Percentiles rank a stretch among this genome's conserved stretches.
phyloP scores from a whole-genome alignment of 2,797 vertebrate species.

The Protosalanx chinensis region DNA sequence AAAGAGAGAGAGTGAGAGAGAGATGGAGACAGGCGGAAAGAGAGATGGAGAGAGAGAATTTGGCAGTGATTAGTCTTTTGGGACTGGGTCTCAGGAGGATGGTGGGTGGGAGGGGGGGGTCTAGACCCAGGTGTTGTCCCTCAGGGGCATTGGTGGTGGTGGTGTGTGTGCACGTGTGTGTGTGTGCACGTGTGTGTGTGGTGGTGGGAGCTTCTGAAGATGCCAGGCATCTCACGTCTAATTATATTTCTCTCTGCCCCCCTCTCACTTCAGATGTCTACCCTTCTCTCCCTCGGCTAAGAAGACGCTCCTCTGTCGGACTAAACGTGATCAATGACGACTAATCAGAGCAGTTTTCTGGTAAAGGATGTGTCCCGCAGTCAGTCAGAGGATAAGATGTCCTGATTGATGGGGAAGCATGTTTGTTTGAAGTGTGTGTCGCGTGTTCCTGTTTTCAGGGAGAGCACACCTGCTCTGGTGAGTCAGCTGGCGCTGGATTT shows the following conservation, averaged over 20 bases:
- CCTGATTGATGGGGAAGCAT: neutral
- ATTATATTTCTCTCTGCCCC: constrained; percentile 15
- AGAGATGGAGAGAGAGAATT: neutral
- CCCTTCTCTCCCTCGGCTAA: constrained; percentile 1
- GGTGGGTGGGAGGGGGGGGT: neutral
- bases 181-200: neutral
- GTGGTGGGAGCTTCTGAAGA: neutral
- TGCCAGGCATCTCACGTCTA: constrained; percentile 2
- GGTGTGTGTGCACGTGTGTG: constrained; percentile 4
- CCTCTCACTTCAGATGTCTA: constrained; percentile 35
- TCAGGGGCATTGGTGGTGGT: neutral
- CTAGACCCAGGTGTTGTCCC: neutral
- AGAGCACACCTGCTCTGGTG: constrained; percentile 27
- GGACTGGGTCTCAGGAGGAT: neutral
- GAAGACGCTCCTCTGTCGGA: neutral
- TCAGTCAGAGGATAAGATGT: neutral
- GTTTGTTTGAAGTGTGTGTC: neutral
- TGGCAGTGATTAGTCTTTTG: too few relatives aligned
- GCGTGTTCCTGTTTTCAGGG: constrained; percentile 9
- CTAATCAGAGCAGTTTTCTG: too few relatives aligned
- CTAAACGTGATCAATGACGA: neutral
- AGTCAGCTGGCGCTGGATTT: constrained; percentile 12
- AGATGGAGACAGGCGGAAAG: neutral
- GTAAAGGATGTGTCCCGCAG: too few relatives aligned
- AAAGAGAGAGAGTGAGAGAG: neutral